phyloP scores from a whole-genome alignment of 2,113 vertebrate genomes.

The Vimba vimba region DNA sequence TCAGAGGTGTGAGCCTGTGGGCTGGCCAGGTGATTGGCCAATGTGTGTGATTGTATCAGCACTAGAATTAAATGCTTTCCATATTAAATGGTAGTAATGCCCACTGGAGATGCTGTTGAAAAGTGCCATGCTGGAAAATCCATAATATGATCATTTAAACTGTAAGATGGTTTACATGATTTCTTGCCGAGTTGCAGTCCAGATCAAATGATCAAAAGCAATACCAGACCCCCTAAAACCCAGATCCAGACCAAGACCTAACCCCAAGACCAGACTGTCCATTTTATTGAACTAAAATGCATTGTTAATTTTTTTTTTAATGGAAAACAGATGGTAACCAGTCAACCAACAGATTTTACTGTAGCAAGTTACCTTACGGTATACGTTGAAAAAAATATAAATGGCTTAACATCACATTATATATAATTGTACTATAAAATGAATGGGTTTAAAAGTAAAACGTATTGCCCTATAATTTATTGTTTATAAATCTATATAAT shows the following conservation, averaged over 20 bases:
- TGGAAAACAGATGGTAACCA: background rate
- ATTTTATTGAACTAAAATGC: background rate
- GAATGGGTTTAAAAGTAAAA: background rate
- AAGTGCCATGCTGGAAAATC: background rate
- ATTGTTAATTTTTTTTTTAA: background rate
- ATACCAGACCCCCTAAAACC: background rate
- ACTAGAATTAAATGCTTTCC: constrained; percentile 35
- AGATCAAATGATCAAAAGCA: background rate
- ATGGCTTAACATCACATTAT: background rate
- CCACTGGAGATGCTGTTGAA: constrained; percentile 14
- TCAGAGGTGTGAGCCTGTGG: constrained; percentile 31
- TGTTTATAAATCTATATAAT: background rate
- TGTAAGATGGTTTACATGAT: background rate
- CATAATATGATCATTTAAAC: background rate
- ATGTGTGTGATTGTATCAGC: constrained; percentile 37
- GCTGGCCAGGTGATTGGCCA: constrained; percentile 22
- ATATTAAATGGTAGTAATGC: constrained; percentile 34
- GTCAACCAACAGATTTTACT: too few species aligned
- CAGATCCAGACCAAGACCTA: background rate
- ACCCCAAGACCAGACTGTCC: background rate
- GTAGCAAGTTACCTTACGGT: background rate
- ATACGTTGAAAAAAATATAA: background rate
- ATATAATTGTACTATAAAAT: background rate
- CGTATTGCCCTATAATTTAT: background rate
- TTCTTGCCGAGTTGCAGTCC: background rate